Base-by-base conservation (phyloP, 2,797 vertebrate genomes). In the Knipowitschia caucasica region DNA sequence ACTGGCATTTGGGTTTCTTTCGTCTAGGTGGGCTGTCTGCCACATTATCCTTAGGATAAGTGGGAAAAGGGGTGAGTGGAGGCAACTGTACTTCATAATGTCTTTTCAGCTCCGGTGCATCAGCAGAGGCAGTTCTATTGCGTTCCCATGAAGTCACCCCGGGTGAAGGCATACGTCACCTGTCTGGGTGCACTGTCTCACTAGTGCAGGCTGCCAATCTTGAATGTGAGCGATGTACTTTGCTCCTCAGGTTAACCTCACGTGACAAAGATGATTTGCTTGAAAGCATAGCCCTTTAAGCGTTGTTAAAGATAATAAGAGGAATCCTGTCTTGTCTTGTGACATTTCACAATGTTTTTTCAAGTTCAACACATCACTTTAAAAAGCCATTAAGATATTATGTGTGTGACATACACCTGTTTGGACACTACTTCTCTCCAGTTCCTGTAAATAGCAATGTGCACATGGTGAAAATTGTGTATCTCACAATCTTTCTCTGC, bases 1-100 rank as follows among this genome's bases (percentile, higher is more conserved):
- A 71, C 36, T 25, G 39, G 44, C 52, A 49, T 63, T 63, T 34
- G 50, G 25, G 30, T 43, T 67, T 52, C 57, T 26, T 56, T 55
- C 8, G 50, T 78, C 54, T 71, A 64, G 78, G 73, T 73, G 69
- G 53, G 54, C 70, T 77, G 71, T 58, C 60, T 63, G 71, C 72
- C 53, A 72, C 64, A 12, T 36, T 45, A 36, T 57, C 59, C 46
- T 52, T 44, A 62, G 51, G n/a, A 8, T 35, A 34, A 18, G 56
- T 2, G 6, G 45, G 50, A 21, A 45, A 40, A 3, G 7, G 56
- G 53, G 56, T 52, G 51, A 59, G n/a, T n/a, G 20, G 71, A 46
- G 56, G 56, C 58, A n/a, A 67, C 69, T 61, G 8, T 65, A 70
- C 73, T 75, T 81, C 53, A 69, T 50, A n/a, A 59, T 77, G 57